Evolutionary conservation across 2,113 vertebrate genomes (phyloP).

Genomic region (Leptodactylus fuscus): DNA sequence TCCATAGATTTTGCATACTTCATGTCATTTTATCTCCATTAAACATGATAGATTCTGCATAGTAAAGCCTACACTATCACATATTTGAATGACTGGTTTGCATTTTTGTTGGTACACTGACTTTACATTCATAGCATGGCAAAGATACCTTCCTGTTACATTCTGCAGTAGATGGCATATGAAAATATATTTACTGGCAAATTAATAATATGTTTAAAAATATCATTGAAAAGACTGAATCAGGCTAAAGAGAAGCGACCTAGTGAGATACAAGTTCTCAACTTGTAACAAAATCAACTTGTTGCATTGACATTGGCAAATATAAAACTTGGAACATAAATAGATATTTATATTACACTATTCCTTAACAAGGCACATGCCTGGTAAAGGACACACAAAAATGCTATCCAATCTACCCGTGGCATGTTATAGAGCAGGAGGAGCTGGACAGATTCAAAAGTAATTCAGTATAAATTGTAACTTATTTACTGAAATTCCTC

Average conservation of each 20-base stretch:
- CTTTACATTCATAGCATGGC: background rate
- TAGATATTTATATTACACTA: background rate
- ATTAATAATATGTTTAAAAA: background rate
- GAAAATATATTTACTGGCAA: background rate
- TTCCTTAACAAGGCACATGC: background rate
- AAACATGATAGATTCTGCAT: background rate
- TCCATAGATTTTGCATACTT: background rate
- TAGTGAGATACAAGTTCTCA: too few species aligned
- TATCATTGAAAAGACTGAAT: background rate
- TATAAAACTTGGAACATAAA: too few species aligned
- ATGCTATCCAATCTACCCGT: too few species aligned
- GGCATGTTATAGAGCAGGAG: too few species aligned
- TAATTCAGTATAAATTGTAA: too few species aligned
- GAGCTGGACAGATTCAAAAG: too few species aligned
- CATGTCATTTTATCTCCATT: background rate
- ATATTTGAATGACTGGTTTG: conserved; percentile 8
- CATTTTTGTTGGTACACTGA: background rate
- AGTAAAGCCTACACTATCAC: background rate
- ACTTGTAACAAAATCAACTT: too few species aligned
- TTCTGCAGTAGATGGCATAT: background rate
- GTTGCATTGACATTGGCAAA: too few species aligned
- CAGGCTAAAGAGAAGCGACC: too few species aligned
- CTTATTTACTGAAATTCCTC: too few species aligned
- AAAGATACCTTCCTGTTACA: background rate
- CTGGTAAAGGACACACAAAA: too few species aligned